Percentiles rank a stretch among this genome's conserved stretches.
These are phyloP conservation scores for Decapterus maruadsi DNA, from an alignment of 2,797 vertebrate species.

Conservation along the genomic window DNA sequence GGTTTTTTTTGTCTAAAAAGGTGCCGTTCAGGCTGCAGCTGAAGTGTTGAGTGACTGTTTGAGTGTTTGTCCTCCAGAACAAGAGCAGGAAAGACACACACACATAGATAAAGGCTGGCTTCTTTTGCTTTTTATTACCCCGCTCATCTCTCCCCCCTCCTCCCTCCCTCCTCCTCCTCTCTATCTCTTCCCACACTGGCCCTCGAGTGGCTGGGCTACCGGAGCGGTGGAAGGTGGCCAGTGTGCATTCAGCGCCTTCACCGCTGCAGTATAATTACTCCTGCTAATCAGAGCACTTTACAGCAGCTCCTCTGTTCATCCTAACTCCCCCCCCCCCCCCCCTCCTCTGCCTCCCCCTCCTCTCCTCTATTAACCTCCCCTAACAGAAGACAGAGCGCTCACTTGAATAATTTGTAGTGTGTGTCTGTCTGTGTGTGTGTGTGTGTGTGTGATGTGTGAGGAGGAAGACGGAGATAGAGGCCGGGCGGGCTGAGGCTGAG, in stretches of 20 bases:
- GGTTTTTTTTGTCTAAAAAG: neutral
- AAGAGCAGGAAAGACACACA: conserved; percentile 25
- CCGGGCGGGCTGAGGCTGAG: conserved; percentile 33
- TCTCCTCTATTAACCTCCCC: conserved; percentile 74
- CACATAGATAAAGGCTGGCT: conserved; percentile 34
- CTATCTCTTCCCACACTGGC: conserved; percentile 56
- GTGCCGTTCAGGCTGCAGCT: conserved; percentile 3
- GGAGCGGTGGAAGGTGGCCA: conserved; percentile 72
- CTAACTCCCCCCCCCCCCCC: conserved; percentile 65
- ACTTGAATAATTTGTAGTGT: conserved; percentile 68
- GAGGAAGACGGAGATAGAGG: conserved; percentile 71
- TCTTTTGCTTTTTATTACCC: conserved; percentile 38
- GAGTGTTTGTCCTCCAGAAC: conserved; percentile 27
- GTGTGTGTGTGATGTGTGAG: conserved; percentile 66
- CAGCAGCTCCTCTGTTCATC: conserved; percentile 86
- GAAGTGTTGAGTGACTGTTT: conserved; percentile 1
- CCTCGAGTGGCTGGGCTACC: conserved; percentile 58
- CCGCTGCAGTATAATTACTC: conserved; percentile 86
- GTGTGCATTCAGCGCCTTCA: conserved; percentile 77
- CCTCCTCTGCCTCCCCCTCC: conserved; percentile 58
- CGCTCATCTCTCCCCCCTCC: conserved; percentile 12
- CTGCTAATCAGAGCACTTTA: conserved; percentile 88
- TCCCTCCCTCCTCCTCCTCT: conserved; percentile 4
- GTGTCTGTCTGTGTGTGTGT: conserved; percentile 35
- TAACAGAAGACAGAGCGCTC: conserved; percentile 70